Base-by-base conservation (phyloP, 2,113 vertebrate genomes). In the Suricata suricatta region DNA sequence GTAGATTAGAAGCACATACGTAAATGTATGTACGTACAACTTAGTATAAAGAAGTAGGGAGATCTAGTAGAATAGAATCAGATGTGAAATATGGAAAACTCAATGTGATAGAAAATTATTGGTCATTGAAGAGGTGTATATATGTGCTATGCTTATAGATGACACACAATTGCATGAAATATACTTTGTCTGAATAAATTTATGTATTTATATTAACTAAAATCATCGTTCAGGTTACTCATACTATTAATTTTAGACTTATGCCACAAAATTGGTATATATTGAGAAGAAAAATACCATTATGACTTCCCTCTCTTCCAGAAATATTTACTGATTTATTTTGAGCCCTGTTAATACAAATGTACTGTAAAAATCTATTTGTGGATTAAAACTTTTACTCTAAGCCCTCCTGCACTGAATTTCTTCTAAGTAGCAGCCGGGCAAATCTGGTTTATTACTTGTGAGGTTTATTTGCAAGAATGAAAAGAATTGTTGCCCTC, bases 261-360 rank as follows among this genome's bases (percentile, higher is more conserved):
- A 11, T 29, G 31, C 25, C 52, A 81, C 11, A 87, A 79, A 82
- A 93, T 31, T 87, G 15, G 50, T 74, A 63, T 87, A 81, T 90
- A 77, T 29, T 83, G 10, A 93, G 82, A 94, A 80, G 11, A 69
- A 69, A 87, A 84, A 81, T 50, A 82, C 2, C 6, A 3, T 69
- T 84, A 63, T 77, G 50, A 87, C 5, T 85, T 77, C 0, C 7
- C 6, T 81, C 7, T 11, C 10, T 74, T 93, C 47, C 9, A 84
- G 63, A 96, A 90, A 84, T 87, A 96, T 90, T 84, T 96, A 12
- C 21, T 72, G 35, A 52, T 80, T 84, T 96, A 92, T 89, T 97
- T 63, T 93, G n/a, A 57, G 41, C 19, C 81, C 31, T 90, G 12
- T 31, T 17, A 85, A 88, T 64, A 57, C 29, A 90, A 93, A 60